Base-by-base conservation (phyloP, 2,888 invertebrate genomes). In the Drosophila leonis region DNA sequence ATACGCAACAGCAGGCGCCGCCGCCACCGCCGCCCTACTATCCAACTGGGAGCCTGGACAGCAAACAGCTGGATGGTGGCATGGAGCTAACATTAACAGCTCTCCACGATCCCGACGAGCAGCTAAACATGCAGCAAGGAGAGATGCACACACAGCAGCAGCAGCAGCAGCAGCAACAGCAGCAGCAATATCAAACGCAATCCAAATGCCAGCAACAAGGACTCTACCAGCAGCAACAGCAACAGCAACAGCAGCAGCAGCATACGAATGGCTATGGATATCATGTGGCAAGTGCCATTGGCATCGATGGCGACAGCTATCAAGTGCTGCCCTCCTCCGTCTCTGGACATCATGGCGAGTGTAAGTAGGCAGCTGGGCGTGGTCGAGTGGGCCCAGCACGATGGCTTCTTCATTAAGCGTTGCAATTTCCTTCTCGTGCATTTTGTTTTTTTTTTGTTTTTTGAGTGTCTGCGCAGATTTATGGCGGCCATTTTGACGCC, bases 241-340 rank as follows among this genome's bases (percentile, higher is more conserved):
- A 41, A 13, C 77, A 67, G 59, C 77, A 33, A 10, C 51, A 42
- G 31, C 76, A 67, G 59, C 78, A 75, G 56, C 41, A 65, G 35
- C 86, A 88, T 35, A 66, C 84, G 69, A 92, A 91, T 74, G 91
- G 91, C 63, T 91, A 91, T 75, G 92, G 91, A 77, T 92, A 91
- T 88, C 91, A 92, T 78, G 89, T 92, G 91, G 91, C 92, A 89
- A 91, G 90, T 86, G 90, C 85, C 78, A 85, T 90, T 75, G 92
- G 92, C 80, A 88, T 84, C 75, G 91, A 91, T 78, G 80, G 90
- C 73, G 92, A 91, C 72, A 92, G 89, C 89, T 91, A 91, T 91
- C 91, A 91, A 91, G 90, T 92, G 83, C 78, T 91, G 80, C 91
- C 92, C 69, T 79, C 91, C 72, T 7, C 91, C 72, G 79, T 78